Evolutionary conservation across 2,888 invertebrate species (phyloP), one percentile per base, ranked within the genome.

Genomic region (Microctonus hyperodae): DNA sequence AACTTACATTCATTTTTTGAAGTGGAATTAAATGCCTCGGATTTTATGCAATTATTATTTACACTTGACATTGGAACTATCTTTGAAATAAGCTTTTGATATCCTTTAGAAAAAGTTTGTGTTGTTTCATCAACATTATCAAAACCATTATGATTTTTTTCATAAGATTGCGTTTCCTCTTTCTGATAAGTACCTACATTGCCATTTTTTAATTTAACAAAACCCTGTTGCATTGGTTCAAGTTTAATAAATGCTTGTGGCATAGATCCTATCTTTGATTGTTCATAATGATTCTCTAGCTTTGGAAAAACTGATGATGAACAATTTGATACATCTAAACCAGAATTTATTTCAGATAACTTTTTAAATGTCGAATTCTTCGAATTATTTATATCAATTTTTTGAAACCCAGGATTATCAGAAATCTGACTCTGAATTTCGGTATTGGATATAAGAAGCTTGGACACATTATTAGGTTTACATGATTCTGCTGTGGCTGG

Each of bases 381-480:
- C 0, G 79, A 69, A 1, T 74, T 70, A 50, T 68, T 78, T 1
- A 82, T 81, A 35, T 80, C 78, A 16, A 83, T 73, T 44, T 82
- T 83, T 55, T 80, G 81, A 40, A 82, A 83, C 2, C 82, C 81
- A 13, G 78, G 75, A 73, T 77, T 80, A 10, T 82, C 81, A 0
- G 80, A 79, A 16, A 81, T 74, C 57, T 82, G 79, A 62, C 67
- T 79, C 23, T 82, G 81, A 67, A 82, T 79, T 65, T 81, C 80
- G 0, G 80, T 79, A 73, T 76, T 81, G 1, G 82, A 81, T 31
- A 79, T 82, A 23, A 81, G 56, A 4, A 81, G 68, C 57, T 79
- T 81, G 0, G 83, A 79, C 16, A 78, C 67, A n/a, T 69, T 73
- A 11, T 70, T 69, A 5, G 72, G 67, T 44, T 69, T 73, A 5